Percentiles rank a stretch among this genome's conserved stretches.
Evolutionary conservation across 2,888 invertebrate genomes (phyloP).

Genomic region (Thereva nobilitata): DNA sequence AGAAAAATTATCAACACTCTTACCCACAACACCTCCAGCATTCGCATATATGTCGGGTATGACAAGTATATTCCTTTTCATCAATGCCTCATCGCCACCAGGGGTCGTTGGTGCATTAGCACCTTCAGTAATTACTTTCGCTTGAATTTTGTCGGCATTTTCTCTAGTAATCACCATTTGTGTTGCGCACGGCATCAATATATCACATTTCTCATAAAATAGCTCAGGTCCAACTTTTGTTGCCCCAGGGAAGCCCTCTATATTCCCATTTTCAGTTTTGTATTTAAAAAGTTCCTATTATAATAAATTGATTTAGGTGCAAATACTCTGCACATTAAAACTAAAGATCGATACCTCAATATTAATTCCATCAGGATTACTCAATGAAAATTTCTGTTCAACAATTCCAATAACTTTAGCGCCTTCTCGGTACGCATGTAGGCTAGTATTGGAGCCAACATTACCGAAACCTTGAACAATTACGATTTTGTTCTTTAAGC

Average conservation of each 20-base stretch:
- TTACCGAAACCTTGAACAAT: conserved; percentile 96
- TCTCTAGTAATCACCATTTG: conserved; percentile 92
- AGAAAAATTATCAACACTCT: neutral
- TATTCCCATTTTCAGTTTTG: conserved; percentile 77
- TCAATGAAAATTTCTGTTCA: conserved; percentile 86
- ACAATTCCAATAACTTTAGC: conserved; percentile 90
- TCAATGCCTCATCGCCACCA: conserved; percentile 88
- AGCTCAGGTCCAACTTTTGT: conserved; percentile 79
- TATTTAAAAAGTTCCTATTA: conserved; percentile 76
- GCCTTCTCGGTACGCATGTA: conserved; percentile 91
- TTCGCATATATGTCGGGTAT: conserved; percentile 90
- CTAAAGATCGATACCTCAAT: conserved; percentile 44
- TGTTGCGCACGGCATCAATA: conserved; percentile 93
- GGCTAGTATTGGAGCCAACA: conserved; percentile 94
- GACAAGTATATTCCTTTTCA: conserved; percentile 84
- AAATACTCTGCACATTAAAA: neutral
- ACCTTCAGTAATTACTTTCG: conserved; percentile 88
- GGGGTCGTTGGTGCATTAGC: conserved; percentile 98
- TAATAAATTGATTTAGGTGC: too few species aligned
- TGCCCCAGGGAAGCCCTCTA: conserved; percentile 91
- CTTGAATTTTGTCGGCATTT: conserved; percentile 87
- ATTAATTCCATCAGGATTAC: conserved; percentile 89
- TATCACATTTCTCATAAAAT: conserved; percentile 91
- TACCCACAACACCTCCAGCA: conserved; percentile 88
- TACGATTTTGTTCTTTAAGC: conserved; percentile 95